Evolutionary conservation across 1,140 invertebrate species (phyloP), one percentile per base, ranked within the genome.

Genomic region (Odontomachus brunneus): DNA sequence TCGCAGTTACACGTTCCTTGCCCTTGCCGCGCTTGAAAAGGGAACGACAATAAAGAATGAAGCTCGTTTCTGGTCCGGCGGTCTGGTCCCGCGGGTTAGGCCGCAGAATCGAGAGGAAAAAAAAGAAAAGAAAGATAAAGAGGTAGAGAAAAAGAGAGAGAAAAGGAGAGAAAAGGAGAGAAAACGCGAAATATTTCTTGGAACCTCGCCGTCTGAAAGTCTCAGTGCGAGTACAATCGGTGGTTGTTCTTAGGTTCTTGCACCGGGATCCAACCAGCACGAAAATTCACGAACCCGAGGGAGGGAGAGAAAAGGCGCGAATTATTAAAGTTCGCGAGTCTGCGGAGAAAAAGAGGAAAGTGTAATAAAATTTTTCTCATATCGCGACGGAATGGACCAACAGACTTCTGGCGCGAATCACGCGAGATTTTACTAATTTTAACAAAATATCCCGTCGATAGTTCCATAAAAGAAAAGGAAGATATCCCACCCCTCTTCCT

Each of bases 41-140:
- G 44, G 49, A 60, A 82, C 57, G 87, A 88, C 86, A 80, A 85
- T 85, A 88, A 88, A 81, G 82, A 83, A 88, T 85, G 86, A 88
- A 88, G 87, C 86, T 88, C 84, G 86, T 85, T 82, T 88, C 83
- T 84, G 53, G 75, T 57, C 55, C 57, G 55, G 57, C 44, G 17
- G 57, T 84, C 75, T 84, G 83, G 69, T 87, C 83, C 53, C 71
- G 75, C 72, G 71, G 65, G 48, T 80, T 81, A 84, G 71, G 65
- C 71, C 51, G 67, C 73, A 67, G 55, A 51, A 44, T n/a, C 63
- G 49, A 14, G 49, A 51, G 9, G 19, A 15, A 22, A 12, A 51
- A 53, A 55, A 11, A 44, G 19, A 29, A 17, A 24, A 48, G 15
- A 14, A 11, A 11, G 53, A 26, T 17, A 76, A 29, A 48, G 33